Conservation (phyloP, 2,888 invertebrate genomes). For the Philaethria dido region DNA sequence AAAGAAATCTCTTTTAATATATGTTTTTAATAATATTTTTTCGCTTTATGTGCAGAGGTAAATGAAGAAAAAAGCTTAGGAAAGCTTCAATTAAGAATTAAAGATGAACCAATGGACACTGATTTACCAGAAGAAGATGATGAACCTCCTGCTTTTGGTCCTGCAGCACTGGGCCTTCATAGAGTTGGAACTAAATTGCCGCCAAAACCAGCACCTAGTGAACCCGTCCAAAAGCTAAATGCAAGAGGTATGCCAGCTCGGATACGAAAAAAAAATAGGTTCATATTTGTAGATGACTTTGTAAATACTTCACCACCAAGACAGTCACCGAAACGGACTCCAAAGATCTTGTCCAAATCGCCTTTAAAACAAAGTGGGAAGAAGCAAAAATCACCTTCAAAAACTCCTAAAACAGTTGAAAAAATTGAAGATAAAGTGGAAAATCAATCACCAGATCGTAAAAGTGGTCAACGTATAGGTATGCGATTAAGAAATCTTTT, state of each 20-base stretch:
- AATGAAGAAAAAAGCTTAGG: conserved; percentile 60
- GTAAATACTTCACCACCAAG: conserved; percentile 90
- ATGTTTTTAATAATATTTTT: conserved; percentile 33
- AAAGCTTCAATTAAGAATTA: conserved; percentile 68
- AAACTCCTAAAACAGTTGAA: conserved; percentile 77
- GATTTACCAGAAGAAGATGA: conserved; percentile 87
- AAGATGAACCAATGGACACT: conserved; percentile 85
- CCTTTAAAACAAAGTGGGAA: conserved; percentile 75
- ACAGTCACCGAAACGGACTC: conserved; percentile 87
- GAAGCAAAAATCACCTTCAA: conserved; percentile 80
- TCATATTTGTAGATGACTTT: conserved; percentile 95
- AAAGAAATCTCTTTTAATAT: background rate
- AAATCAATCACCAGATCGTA: conserved; percentile 88
- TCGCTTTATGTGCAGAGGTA: conserved; percentile 60
- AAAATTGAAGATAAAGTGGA: conserved; percentile 74
- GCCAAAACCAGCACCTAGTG: conserved; percentile 87
- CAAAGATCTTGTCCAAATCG: conserved; percentile 82
- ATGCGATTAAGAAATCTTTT: conserved; percentile 94
- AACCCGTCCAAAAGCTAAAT: conserved; percentile 91
- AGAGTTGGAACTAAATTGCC: conserved; percentile 91
- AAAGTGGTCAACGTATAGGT: conserved; percentile 95
- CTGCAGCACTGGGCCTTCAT: conserved; percentile 91
- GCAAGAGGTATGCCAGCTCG: conserved; percentile 95
- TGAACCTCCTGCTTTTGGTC: conserved; percentile 88
- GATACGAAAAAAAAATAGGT: conserved; percentile 93